Base-by-base conservation (phyloP, 37 sponge, comb jelly and placozoan species). In the Eunapius fragilis region DNA sequence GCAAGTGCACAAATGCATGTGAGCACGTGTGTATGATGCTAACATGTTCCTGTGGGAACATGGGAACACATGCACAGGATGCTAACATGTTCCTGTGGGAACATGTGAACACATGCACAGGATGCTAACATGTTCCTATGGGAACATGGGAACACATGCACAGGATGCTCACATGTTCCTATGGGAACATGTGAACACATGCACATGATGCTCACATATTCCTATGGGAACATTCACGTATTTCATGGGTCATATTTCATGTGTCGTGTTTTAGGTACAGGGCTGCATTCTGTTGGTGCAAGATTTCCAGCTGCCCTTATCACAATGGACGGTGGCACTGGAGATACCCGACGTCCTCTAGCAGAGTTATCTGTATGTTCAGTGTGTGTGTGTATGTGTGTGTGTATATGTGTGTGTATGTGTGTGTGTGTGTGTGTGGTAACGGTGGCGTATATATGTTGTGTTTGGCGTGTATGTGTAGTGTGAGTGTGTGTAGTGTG, bases 311-410 rank as follows among this genome's bases (percentile, higher is more conserved):
- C 58, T 58, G 19, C 58, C 22, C 58, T 13, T 12, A 58, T 13
- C 22, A 19, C 22, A 58, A 17, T 58, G 58, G 58, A 58, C 1
- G 17, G 14, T 13, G 58, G 58, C 6, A 19, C 58, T 58, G 22
- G 19, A 17, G 58, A 58, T 19, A 58, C 58, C 6, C 58, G 58
- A 58, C 6, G 22, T 19, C 58, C 58, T 17, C 58, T 58, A 2
- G 58, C 58, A 17, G 58, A 58, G 58, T 58, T 58, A 17, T 68
- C 68, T 80, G 80, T 80, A 69, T 34, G 31, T 80, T 25, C 33
- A 19, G 58, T 58, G 58, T 58, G 58, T 1, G 58, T 58, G 58
- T 58, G 7, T 58, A 58, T 1, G 17, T 58, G 80, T 12, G 58
- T 58, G 80, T 80, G 80, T 67, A 35, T 26, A 27, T 74, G 75